A percentile compares a stretch with the other conserved stretches of the same genome.
phyloP scores from a whole-genome alignment of 2,113 vertebrate species.

The Boulengeromyrus knoepffleri region DNA sequence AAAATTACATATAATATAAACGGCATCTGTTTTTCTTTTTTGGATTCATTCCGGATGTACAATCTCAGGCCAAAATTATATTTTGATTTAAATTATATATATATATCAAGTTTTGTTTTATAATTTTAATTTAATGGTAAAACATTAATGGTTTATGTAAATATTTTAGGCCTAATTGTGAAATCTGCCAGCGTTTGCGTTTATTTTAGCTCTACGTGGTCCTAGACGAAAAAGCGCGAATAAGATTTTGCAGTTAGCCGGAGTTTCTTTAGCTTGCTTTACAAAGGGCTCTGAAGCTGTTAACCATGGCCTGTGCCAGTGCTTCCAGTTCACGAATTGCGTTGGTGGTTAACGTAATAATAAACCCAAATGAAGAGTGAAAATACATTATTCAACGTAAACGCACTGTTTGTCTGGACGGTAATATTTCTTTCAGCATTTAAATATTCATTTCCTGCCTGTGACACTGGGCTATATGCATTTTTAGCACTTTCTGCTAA shows the following conservation, averaged over 20 bases:
- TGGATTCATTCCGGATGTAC: not conserved
- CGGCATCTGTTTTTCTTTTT: not conserved
- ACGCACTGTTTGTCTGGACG: not conserved
- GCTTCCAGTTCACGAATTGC: not conserved
- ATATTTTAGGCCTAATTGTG: not conserved
- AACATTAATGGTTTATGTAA: no score
- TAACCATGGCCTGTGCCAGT: not conserved
- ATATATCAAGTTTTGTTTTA: not conserved
- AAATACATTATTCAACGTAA: not conserved
- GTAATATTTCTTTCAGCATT: not conserved
- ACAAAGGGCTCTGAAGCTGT: not conserved
- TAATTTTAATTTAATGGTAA: not conserved
- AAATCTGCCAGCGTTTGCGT: not conserved
- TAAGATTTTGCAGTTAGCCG: not conserved
- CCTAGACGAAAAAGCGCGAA: not conserved
- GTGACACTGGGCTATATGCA: not conserved
- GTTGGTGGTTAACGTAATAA: not conserved
- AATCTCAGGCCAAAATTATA: not conserved
- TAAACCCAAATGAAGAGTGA: not conserved
- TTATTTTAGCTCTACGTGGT: not conserved
- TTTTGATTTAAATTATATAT: no score
- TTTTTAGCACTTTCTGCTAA: constrained; percentile 1
- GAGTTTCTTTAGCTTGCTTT: not conserved
- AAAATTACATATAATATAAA: not conserved
- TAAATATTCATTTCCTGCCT: not conserved